phyloP scores from a whole-genome alignment of 2,113 vertebrate species.

The Rhineura floridana region DNA sequence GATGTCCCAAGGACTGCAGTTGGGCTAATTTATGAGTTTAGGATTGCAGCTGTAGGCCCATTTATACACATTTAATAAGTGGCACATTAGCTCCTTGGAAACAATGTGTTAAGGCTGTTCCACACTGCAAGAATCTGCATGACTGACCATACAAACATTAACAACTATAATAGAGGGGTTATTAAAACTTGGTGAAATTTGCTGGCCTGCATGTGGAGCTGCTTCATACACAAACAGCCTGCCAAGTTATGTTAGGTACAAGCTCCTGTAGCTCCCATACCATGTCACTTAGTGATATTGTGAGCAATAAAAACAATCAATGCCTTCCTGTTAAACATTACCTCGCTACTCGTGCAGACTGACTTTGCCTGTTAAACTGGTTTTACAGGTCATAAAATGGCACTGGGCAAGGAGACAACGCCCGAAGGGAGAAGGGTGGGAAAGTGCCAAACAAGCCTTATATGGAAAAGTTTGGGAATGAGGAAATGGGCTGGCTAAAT shows the following conservation, averaged over 20 bases:
- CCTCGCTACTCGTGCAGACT: too few species aligned
- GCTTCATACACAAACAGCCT: background rate
- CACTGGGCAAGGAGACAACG: too few species aligned
- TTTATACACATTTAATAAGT: background rate
- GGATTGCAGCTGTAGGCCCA: too few species aligned
- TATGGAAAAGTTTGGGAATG: too few species aligned
- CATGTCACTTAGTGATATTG: background rate
- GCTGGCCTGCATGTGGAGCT: background rate
- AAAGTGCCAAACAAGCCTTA: too few species aligned
- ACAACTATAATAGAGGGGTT: background rate
- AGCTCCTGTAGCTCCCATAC: background rate
- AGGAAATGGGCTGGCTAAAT: too few species aligned
- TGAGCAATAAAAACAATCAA: too few species aligned
- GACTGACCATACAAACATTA: background rate
- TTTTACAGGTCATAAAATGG: too few species aligned
- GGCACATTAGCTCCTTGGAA: background rate
- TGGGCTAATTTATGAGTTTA: background rate
- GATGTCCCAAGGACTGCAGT: background rate
- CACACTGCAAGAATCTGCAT: background rate
- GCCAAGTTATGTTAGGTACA: background rate
- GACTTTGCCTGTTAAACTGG: too few species aligned
- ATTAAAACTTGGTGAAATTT: background rate
- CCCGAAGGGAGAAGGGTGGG: too few species aligned
- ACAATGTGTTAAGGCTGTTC: background rate
- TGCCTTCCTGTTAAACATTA: too few species aligned